Conservation (phyloP, 2,113 vertebrate species). For the Phalacrocorax carbo region DNA sequence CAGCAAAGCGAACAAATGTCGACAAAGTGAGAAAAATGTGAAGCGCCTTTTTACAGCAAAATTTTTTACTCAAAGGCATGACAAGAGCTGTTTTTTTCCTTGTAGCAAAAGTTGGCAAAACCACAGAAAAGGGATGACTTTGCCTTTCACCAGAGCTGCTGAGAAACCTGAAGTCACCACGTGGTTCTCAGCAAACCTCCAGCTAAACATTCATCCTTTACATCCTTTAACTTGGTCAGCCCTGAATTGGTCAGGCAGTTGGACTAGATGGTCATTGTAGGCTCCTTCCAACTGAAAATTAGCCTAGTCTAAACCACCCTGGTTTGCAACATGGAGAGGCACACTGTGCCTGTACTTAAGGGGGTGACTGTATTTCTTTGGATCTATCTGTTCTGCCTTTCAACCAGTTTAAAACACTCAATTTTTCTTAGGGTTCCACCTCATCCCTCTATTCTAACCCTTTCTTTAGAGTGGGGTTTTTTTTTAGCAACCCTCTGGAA, state of each 20-base stretch:
- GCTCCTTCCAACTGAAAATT: background rate
- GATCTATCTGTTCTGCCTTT: background rate
- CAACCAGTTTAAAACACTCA: background rate
- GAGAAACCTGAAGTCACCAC: background rate
- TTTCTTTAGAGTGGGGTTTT: background rate
- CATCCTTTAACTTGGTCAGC: background rate
- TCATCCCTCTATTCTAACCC: background rate
- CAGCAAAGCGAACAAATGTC: constrained; percentile 20
- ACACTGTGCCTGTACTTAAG: background rate
- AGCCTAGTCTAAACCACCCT: background rate
- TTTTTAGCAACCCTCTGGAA: background rate
- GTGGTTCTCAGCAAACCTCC: background rate
- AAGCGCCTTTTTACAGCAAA: background rate
- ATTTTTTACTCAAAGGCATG: constrained; percentile 17
- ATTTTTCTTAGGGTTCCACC: background rate
- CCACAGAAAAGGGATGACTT: background rate
- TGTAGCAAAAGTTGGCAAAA: background rate
- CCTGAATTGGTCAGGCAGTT: background rate
- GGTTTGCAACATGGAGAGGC: background rate
- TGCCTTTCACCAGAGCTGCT: background rate
- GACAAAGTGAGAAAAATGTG: constrained; percentile 31
- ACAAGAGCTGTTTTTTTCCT: background rate
- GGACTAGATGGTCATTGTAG: background rate
- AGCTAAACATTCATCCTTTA: background rate
- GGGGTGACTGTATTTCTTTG: background rate